Evolutionary conservation across 2,888 invertebrate genomes (phyloP).

Genomic region (Beris chalybata): DNA sequence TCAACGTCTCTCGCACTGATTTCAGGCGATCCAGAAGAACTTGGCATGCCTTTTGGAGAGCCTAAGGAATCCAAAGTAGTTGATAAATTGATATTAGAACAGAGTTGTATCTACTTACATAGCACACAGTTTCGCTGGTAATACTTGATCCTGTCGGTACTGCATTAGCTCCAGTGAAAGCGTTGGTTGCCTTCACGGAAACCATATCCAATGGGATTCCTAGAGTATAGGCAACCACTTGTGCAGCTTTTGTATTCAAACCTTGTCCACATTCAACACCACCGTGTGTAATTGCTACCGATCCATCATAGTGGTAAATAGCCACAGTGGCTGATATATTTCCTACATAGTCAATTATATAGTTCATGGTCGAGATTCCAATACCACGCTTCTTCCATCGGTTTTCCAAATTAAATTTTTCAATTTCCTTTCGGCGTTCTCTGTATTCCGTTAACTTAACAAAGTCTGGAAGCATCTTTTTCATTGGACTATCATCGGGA

Average conservation of each 20-base stretch:
- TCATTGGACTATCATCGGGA: constrained; percentile 43
- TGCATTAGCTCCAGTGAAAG: constrained; percentile 65
- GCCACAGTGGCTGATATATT: constrained; percentile 59
- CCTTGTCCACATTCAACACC: constrained; percentile 80
- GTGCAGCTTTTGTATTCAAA: constrained; percentile 74
- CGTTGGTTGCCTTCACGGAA: constrained; percentile 65
- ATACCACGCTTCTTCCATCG: constrained; percentile 76
- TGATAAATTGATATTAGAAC: not conserved
- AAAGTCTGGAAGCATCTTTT: constrained; percentile 57
- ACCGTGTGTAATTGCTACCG: constrained; percentile 69
- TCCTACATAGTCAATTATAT: constrained; percentile 57
- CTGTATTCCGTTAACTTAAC: constrained; percentile 59
- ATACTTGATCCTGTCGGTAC: constrained; percentile 67
- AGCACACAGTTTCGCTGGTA: constrained; percentile 66
- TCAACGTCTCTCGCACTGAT: constrained; percentile 59
- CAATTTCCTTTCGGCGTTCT: constrained; percentile 58
- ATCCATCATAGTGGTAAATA: constrained; percentile 70
- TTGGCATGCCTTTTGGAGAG: constrained; percentile 63
- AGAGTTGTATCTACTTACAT: constrained; percentile 45
- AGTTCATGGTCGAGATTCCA: constrained; percentile 66
- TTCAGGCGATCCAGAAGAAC: constrained; percentile 61
- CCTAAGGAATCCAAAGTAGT: constrained; percentile 43
- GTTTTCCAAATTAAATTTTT: constrained; percentile 65
- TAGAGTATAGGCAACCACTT: constrained; percentile 69
- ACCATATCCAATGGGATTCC: constrained; percentile 68